Evolutionary conservation across 2,797 vertebrate genomes (phyloP).

Genomic region (Trichosurus vulpecula): DNA sequence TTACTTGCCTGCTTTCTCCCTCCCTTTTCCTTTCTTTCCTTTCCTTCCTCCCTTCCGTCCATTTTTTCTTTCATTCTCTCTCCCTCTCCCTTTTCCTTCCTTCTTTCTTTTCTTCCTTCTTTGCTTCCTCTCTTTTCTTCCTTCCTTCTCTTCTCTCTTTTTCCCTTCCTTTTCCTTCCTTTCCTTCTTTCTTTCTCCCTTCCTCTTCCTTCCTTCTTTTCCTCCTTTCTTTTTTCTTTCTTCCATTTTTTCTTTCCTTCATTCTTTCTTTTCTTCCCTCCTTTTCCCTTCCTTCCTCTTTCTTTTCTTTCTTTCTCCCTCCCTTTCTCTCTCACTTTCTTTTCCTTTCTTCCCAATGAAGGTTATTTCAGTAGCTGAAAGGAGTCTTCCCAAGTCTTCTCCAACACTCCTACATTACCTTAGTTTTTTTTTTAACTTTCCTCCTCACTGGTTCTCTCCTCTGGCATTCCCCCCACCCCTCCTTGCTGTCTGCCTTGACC

Average conservation of each 20-base stretch:
- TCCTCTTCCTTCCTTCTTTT: neutral
- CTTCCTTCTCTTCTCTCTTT: neutral
- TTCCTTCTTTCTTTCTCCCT: too few relatives aligned
- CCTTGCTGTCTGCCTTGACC: constrained; percentile 87
- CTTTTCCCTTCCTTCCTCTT: too few relatives aligned
- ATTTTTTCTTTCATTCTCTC: too few relatives aligned
- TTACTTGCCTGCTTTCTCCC: neutral
- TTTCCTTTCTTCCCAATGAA: neutral
- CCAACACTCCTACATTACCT: neutral
- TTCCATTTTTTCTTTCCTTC: too few relatives aligned
- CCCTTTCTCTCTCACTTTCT: neutral
- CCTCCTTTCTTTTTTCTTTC: neutral
- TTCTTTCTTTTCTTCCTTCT: neutral
- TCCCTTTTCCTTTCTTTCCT: too few relatives aligned
- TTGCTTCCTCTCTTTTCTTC: neutral
- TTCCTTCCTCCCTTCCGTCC: neutral
- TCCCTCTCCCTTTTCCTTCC: too few relatives aligned
- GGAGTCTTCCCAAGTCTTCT: neutral
- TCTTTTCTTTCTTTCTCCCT: neutral
- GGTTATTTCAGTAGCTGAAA: neutral
- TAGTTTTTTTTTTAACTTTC: constrained; percentile 70
- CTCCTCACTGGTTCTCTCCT: constrained; percentile 84
- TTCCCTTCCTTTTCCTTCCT: too few relatives aligned
- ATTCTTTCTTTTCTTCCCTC: neutral
- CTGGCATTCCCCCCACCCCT: constrained; percentile 35